These are phyloP conservation scores for Molossus alvarezi DNA, from an alignment of 2,797 vertebrate genomes.

Conservation along the genomic window DNA sequence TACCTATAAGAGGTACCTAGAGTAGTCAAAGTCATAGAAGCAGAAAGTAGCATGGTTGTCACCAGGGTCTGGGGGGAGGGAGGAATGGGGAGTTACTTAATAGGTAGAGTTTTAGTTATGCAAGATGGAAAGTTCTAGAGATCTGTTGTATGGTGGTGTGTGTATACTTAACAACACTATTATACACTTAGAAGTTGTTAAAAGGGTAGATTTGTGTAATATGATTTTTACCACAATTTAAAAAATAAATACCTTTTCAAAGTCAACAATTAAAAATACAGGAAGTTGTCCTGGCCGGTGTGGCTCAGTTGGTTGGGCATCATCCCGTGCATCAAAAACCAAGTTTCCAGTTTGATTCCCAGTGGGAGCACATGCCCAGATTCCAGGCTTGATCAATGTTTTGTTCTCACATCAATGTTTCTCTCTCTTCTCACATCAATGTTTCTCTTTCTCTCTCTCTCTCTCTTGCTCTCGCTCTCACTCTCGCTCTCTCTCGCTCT, in stretches of 20 bases:
- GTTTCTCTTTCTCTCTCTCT: not conserved
- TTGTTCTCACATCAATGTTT: not conserved
- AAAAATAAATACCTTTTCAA: not conserved
- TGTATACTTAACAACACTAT: not conserved
- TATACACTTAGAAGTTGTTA: not conserved
- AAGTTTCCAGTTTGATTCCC: not conserved
- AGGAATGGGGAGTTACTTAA: not conserved
- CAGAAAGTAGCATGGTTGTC: not conserved
- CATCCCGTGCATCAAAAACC: not conserved
- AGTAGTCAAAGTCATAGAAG: not conserved
- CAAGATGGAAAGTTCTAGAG: not conserved
- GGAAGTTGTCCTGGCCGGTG: not conserved
- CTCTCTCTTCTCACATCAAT: not conserved
- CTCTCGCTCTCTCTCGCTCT: not conserved
- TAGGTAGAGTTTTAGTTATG: not conserved
- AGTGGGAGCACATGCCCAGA: not conserved
- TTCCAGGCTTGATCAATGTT: not conserved
- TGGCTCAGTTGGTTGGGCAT: not conserved
- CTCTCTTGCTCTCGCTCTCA: not conserved
- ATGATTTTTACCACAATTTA: not conserved
- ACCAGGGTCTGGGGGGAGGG: not conserved
- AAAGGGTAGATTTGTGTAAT: not conserved
- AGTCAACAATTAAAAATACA: not conserved
- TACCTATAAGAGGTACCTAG: not conserved
- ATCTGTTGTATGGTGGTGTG: fast-evolving